These are phyloP conservation scores for Littorina saxatilis DNA, from an alignment of 1,140 invertebrate genomes.

Conservation along the genomic window DNA sequence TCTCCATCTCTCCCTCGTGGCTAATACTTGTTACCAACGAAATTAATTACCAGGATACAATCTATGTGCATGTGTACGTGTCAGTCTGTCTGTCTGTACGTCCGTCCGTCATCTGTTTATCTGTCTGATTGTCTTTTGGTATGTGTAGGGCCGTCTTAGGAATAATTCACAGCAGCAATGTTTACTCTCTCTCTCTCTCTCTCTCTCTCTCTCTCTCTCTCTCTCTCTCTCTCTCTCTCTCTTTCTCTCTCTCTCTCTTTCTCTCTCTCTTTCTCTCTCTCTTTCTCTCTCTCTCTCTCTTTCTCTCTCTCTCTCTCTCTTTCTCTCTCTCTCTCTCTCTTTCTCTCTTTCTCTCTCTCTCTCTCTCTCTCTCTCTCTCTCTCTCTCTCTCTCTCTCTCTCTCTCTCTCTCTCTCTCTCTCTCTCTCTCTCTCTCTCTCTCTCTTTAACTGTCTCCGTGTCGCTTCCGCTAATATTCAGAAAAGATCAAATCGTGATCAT, in stretches of 20 bases:
- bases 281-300: background rate
- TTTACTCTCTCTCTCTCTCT: conserved; percentile 32
- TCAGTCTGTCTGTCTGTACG: too few species aligned
- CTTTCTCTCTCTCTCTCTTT: background rate
- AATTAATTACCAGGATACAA: too few species aligned
- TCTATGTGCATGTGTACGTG: too few species aligned
- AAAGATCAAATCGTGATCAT: too few species aligned
- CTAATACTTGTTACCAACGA: too few species aligned
- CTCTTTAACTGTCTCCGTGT: background rate
- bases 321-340: background rate
- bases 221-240: too few species aligned
- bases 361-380: background rate
- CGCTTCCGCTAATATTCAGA: too few species aligned
- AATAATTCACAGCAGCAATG: too few species aligned
- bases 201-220: conserved; percentile 34
- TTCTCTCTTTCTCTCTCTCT: background rate
- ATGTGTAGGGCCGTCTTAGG: background rate
- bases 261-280: background rate
- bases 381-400: background rate
- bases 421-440: background rate
- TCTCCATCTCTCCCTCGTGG: too few species aligned
- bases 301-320: background rate
- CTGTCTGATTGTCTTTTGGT: too few species aligned
- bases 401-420: background rate
- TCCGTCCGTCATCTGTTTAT: too few species aligned